These are phyloP conservation scores for Schizopygopsis pylzovi DNA, from an alignment of 2,797 vertebrate species.

Conservation along the genomic window DNA sequence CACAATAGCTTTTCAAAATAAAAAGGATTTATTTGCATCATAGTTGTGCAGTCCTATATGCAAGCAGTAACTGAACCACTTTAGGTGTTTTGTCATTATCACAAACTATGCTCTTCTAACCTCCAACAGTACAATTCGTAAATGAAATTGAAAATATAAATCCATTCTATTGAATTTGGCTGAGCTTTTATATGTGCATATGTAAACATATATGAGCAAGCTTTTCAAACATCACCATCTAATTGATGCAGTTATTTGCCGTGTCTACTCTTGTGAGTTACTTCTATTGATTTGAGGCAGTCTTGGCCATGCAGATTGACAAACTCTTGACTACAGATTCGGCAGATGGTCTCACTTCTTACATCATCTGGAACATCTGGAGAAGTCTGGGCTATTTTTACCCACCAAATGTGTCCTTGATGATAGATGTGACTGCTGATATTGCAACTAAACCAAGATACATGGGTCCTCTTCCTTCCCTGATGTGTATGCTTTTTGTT, in stretches of 20 bases:
- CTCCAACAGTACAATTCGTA: background rate
- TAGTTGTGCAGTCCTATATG: background rate
- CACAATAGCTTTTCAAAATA: background rate
- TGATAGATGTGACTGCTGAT: background rate
- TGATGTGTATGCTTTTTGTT: background rate
- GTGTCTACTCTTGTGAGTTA: constrained; percentile 33
- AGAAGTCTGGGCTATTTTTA: constrained; percentile 21
- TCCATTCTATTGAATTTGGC: constrained; percentile 36
- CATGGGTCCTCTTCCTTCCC: background rate
- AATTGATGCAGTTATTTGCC: constrained; percentile 37
- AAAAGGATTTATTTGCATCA: background rate
- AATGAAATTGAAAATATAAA: constrained; percentile 26
- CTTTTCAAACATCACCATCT: constrained; percentile 11
- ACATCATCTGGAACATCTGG: constrained; percentile 13
- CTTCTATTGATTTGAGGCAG: constrained; percentile 34
- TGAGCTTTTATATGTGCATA: background rate
- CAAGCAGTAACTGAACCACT: constrained; percentile 16
- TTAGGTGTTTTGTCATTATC: constrained; percentile 8
- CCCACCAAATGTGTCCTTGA: constrained; percentile 3
- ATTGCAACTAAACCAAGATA: background rate
- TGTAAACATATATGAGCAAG: constrained; percentile 8
- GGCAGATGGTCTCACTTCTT: constrained; percentile 28
- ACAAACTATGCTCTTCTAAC: background rate
- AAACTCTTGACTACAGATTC: constrained; percentile 2
- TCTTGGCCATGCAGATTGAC: constrained; percentile 24